Evolutionary conservation across 1,140 invertebrate genomes (phyloP), one percentile per base, ranked within the genome.

Genomic region (Drosophila parabipectinata): DNA sequence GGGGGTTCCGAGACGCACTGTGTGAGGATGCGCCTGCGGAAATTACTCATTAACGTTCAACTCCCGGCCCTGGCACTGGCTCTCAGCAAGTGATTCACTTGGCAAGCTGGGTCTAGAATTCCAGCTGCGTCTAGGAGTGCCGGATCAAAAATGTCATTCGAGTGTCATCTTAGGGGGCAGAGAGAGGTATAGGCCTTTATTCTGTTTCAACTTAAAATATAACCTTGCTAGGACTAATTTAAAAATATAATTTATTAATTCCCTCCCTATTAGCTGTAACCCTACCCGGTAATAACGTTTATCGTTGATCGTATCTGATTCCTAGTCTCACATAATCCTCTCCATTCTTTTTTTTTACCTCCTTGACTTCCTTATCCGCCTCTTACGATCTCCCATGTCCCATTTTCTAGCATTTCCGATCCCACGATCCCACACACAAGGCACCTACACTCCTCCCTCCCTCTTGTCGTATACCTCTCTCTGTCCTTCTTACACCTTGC

Each of bases 31-130:
- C 79, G 74, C 74, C 78, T 87, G 59, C 82, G 82, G 82, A 87
- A 87, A 87, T 88, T 88, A 87, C 78, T 88, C 83, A 87, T 87
- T 87, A 87, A 82, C 69, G 80, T 60, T 60, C 47, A 68, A 67
- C 72, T 75, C 54, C 50, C 50, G 45, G 30, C n/a, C 50, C 39
- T 56, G 48, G 50, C 21, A 21, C 24, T 26, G 51, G 45, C 18
- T 18, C 18, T 18, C 18, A 18, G 64, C 21, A 21, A 6, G 62
- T 64, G 52, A 60, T 76, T 60, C 77, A 76, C 76, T 79, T 68
- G n/a, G 51, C 51, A 48, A 61, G 57, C 66, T 72, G 59, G 53
- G 18, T 1, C 18, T 18, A 18, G 18, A 76, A 68, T 84, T 73
- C 77, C 54, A 75, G 57, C 75, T 69, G 77, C 53, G 69, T 51